phyloP scores from a whole-genome alignment of 2,113 vertebrate species.

The Atherinomorus stipes region DNA sequence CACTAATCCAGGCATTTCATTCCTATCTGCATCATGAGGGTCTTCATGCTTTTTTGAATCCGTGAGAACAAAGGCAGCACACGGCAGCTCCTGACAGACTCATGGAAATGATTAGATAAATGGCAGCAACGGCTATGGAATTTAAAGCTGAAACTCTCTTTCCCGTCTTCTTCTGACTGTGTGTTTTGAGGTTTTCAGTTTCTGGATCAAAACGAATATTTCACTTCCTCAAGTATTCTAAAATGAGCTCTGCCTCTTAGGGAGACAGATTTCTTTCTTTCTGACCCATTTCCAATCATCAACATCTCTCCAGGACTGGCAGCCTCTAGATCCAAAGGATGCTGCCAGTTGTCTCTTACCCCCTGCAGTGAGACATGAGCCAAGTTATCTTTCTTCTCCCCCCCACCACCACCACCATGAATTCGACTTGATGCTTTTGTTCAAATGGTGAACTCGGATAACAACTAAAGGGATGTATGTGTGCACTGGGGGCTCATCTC shows the following conservation, averaged over 20 bases:
- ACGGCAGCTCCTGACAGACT: conserved; percentile 29
- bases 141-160: conserved; percentile 21
- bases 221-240: conserved; percentile 53
- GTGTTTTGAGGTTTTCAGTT: conserved; percentile 41
- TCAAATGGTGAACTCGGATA: conserved; percentile 39
- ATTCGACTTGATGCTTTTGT: conserved; percentile 30
- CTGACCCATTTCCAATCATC: conserved; percentile 68
- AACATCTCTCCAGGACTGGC: conserved; percentile 54
- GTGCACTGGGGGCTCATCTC: conserved; percentile 29
- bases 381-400: conserved; percentile 20
- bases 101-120: conserved; percentile 49
- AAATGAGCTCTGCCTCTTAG: conserved; percentile 51
- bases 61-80: conserved; percentile 34
- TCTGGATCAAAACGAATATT: conserved; percentile 55
- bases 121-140: conserved; percentile 3
- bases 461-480: conserved; percentile 32
- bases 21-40: conserved; percentile 4
- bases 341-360: conserved; percentile 53
- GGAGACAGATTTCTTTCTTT: conserved; percentile 41
- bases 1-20: conserved; percentile 8
- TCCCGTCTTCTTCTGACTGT: conserved; percentile 25
- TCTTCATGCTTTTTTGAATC: conserved; percentile 18
- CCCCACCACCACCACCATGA: not conserved
- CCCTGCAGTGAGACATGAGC: conserved; percentile 35
- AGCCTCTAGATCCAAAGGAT: conserved; percentile 50